phyloP scores from a whole-genome alignment of 1,140 invertebrate species.

The Drosophila eugracilis region DNA sequence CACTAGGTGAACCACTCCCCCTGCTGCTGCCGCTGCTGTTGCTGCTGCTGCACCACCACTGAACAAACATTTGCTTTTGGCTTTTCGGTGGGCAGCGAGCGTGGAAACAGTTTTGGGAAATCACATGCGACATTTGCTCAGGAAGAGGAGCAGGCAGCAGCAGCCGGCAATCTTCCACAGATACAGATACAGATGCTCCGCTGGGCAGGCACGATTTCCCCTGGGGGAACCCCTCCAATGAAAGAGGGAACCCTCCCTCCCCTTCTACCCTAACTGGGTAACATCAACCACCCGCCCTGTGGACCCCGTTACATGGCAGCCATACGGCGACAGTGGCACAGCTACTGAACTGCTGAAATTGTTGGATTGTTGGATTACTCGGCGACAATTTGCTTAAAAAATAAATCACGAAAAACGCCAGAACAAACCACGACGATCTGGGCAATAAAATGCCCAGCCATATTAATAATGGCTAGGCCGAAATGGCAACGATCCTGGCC shows the following conservation, averaged over 20 bases:
- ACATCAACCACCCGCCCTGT: slow-evolving; percentile 38
- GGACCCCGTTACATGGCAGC: slow-evolving; percentile 71
- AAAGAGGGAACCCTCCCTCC: not conserved
- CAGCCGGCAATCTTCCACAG: slow-evolving; percentile 51
- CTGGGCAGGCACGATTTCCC: slow-evolving; percentile 64
- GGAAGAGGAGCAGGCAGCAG: slow-evolving; percentile 18
- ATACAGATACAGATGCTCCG: slow-evolving; percentile 52
- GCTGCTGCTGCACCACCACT: slow-evolving; percentile 3
- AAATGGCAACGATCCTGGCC: not conserved
- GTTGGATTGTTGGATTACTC: slow-evolving; percentile 24
- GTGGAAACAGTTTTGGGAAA: slow-evolving; percentile 81
- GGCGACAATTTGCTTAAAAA: slow-evolving; percentile 82
- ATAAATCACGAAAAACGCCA: slow-evolving; percentile 73
- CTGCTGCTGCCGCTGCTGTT: no score
- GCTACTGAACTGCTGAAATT: slow-evolving; percentile 7
- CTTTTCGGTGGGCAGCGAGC: slow-evolving; percentile 70
- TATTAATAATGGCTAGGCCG: slow-evolving; percentile 54
- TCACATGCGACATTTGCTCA: slow-evolving; percentile 79
- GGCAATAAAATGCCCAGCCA: slow-evolving; percentile 64
- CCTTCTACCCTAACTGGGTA: not conserved
- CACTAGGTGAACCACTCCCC: no score
- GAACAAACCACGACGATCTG: slow-evolving; percentile 35
- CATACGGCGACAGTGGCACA: slow-evolving; percentile 54
- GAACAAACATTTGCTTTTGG: slow-evolving; percentile 47
- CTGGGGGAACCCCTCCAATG: no score